Conservation (phyloP, 2,888 invertebrate species). For the Drosophila barbarae region DNA sequence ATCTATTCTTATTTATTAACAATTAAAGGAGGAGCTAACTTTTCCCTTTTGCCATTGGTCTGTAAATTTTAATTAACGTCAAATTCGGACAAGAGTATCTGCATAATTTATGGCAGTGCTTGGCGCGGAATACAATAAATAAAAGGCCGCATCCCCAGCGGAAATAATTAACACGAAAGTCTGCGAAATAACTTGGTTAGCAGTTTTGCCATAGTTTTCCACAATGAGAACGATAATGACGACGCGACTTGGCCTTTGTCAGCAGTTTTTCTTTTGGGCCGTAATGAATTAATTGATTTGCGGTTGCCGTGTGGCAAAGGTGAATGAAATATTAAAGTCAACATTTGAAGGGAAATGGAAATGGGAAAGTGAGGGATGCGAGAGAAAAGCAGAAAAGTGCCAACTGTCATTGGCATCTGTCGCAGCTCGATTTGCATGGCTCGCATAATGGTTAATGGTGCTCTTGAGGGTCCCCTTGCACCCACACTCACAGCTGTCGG, state of each 20-base stretch:
- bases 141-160: constrained; percentile 57
- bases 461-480: constrained; percentile 24
- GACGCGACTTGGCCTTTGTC: constrained; percentile 24
- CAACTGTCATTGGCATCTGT: constrained; percentile 60
- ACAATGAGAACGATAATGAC: constrained; percentile 23
- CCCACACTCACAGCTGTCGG: constrained; percentile 42
- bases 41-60: constrained; percentile 16
- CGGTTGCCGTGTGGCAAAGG: constrained; percentile 34
- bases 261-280: constrained; percentile 25
- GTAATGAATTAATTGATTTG: constrained; percentile 67
- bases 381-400: neutral
- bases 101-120: constrained; percentile 57
- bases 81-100: constrained; percentile 54
- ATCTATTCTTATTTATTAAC: constrained; percentile 5
- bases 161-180: constrained; percentile 68
- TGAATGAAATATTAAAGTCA: constrained; percentile 44
- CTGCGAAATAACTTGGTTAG: constrained; percentile 55
- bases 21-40: neutral
- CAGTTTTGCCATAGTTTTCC: constrained; percentile 52
- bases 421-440: constrained; percentile 52
- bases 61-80: constrained; percentile 66
- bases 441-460: constrained; percentile 53
- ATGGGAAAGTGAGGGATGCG: neutral
- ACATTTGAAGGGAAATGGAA: constrained; percentile 14
- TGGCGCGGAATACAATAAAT: constrained; percentile 60